phyloP scores from a whole-genome alignment of 1,140 invertebrate species.

The Bombus vancouverensis region DNA sequence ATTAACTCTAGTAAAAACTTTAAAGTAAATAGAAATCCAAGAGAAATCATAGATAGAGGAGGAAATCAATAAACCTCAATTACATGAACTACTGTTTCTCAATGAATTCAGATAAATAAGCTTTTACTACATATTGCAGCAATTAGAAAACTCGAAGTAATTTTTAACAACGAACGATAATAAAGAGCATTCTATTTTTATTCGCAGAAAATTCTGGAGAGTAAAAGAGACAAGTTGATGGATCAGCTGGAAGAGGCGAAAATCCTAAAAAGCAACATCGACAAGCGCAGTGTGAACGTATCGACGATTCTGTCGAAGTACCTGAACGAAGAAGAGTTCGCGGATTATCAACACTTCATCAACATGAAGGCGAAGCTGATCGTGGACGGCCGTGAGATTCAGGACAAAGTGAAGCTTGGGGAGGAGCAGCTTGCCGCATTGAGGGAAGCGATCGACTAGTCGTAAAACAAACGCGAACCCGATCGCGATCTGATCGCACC shows the following conservation, averaged over 20 bases:
- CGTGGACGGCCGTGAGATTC: constrained; percentile 92
- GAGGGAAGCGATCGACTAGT: constrained; percentile 86
- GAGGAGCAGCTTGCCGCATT: constrained; percentile 92
- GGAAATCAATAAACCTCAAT: neutral
- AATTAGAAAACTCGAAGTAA: neutral
- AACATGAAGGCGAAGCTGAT: constrained; percentile 96
- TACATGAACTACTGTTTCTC: neutral
- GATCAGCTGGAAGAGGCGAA: constrained; percentile 94
- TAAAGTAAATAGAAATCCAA: neutral
- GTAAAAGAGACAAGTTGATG: constrained; percentile 90
- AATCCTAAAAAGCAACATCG: constrained; percentile 91
- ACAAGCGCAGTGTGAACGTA: constrained; percentile 90
- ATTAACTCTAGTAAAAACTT: neutral
- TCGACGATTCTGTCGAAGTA: constrained; percentile 89
- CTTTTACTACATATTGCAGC: no score
- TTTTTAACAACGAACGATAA: neutral
- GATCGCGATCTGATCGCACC: constrained; percentile 39
- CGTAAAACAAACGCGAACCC: constrained; percentile 31
- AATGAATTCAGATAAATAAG: neutral
- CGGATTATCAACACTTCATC: constrained; percentile 94
- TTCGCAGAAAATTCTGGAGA: constrained; percentile 88
- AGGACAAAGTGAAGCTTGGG: constrained; percentile 93
- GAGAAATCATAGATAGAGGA: no score
- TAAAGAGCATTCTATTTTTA: neutral
- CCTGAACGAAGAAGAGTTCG: constrained; percentile 89